Percentiles rank a stretch among this genome's conserved stretches.
Conservation (phyloP, 2,888 invertebrate genomes). For the Apodemia zela region DNA sequence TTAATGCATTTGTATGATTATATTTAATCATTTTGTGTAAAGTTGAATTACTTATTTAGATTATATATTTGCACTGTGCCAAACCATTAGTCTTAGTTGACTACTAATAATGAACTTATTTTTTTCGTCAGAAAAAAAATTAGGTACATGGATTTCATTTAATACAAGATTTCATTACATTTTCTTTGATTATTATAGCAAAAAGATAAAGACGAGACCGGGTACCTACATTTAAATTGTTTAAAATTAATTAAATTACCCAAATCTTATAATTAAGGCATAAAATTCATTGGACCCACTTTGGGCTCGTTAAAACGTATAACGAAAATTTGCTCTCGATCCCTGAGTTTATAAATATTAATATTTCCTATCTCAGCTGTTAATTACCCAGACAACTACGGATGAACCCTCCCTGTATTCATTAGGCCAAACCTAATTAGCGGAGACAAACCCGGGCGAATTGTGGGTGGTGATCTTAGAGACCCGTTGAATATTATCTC, state of each 20-base stretch:
- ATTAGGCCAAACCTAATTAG: slow-evolving; percentile 70
- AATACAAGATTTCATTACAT: neutral
- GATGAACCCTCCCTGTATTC: slow-evolving; percentile 66
- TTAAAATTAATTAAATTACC: slow-evolving; percentile 29
- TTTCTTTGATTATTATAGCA: neutral
- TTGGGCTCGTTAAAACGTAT: slow-evolving; percentile 49
- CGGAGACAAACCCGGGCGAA: slow-evolving; percentile 54
- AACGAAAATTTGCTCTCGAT: slow-evolving; percentile 53
- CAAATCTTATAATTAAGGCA: slow-evolving; percentile 43
- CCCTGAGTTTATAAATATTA: slow-evolving; percentile 69
- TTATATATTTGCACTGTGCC: too few species aligned
- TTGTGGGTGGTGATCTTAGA: slow-evolving; percentile 47
- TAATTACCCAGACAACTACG: slow-evolving; percentile 71
- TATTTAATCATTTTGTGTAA: too few species aligned
- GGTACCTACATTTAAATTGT: slow-evolving; percentile 3
- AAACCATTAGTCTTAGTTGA: too few species aligned
- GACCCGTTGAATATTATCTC: slow-evolving; percentile 41
- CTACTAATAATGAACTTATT: too few species aligned
- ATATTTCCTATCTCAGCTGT: slow-evolving; percentile 71
- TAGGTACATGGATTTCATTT: neutral
- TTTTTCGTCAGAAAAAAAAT: too few species aligned
- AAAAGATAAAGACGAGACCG: neutral
- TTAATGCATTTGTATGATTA: too few species aligned
- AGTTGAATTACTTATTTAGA: too few species aligned
- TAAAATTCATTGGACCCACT: slow-evolving; percentile 57